Evolutionary conservation across 2,113 vertebrate genomes (phyloP).

Genomic region (Glaucidium brasilianum): DNA sequence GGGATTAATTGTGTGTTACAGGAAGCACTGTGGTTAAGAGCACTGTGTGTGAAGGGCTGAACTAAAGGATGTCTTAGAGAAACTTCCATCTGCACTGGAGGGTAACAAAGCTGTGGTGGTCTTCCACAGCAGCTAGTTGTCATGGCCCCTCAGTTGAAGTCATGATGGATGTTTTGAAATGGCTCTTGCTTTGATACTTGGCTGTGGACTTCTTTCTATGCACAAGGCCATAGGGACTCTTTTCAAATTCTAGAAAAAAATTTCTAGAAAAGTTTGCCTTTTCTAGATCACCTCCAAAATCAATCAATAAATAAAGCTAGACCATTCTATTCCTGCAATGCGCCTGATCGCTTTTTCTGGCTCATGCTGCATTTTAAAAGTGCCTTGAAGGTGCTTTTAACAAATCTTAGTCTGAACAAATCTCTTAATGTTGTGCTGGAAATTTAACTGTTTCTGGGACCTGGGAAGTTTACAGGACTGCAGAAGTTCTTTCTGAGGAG

Average conservation of each 20-base stretch:
- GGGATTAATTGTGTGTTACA: neutral
- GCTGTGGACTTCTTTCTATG: neutral
- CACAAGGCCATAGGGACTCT: neutral
- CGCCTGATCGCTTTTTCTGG: neutral
- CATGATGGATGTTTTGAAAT: neutral
- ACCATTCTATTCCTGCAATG: neutral
- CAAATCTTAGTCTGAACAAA: neutral
- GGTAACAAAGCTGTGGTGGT: neutral
- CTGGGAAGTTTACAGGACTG: neutral
- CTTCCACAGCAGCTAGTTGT: neutral
- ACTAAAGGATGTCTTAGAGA: neutral
- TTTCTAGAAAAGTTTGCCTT: neutral
- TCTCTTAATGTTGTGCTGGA: neutral
- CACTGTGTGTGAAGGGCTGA: neutral
- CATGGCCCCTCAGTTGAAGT: neutral
- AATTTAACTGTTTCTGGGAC: neutral
- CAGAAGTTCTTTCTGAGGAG: neutral
- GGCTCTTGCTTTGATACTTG: neutral
- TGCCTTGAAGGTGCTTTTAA: neutral
- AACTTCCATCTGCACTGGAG: neutral
- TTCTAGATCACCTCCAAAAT: neutral
- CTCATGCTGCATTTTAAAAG: neutral
- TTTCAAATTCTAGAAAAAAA: no score
- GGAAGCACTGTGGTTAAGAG: neutral
- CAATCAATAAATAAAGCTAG: neutral